Evolutionary conservation across 2,797 vertebrate species (phyloP).

Genomic region (Centroberyx gerrardi): DNA sequence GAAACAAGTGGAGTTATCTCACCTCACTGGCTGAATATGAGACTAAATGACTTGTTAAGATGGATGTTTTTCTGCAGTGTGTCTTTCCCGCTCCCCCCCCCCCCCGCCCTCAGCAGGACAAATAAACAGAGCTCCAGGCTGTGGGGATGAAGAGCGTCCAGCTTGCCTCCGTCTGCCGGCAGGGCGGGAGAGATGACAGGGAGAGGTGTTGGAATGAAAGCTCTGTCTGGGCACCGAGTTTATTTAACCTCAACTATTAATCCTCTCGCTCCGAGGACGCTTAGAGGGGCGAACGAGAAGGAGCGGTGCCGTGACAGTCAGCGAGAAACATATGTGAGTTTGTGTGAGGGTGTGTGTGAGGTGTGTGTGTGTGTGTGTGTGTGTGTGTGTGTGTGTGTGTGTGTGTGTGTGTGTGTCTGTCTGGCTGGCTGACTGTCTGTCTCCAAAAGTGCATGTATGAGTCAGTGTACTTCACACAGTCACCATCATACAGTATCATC

Average conservation of each 20-base stretch:
- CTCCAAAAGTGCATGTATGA: conserved; percentile 11
- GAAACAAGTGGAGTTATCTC: too few relatives aligned
- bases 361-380: conserved; percentile 2
- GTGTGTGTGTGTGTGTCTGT: conserved; percentile 17
- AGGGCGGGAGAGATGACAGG: conserved; percentile 63
- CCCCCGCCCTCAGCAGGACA: conserved; percentile 61
- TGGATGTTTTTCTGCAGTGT: too few relatives aligned
- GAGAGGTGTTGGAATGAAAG: conserved; percentile 73
- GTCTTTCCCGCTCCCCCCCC: conserved; percentile 23
- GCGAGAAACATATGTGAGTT: not conserved
- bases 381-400: conserved; percentile 4
- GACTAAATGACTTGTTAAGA: too few relatives aligned
- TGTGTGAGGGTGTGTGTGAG: not conserved
- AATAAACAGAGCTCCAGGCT: conserved; percentile 75
- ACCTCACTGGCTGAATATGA: too few relatives aligned
- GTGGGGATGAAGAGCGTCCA: conserved; percentile 65
- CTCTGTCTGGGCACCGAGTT: conserved; percentile 63
- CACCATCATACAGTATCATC: not conserved
- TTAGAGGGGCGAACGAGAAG: conserved; percentile 31
- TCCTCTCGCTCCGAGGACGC: conserved; percentile 57
- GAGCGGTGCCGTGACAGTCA: conserved; percentile 26
- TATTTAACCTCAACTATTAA: conserved; percentile 73
- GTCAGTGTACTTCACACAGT: not conserved
- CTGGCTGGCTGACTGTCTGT: not conserved
- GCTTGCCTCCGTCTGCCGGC: conserved; percentile 73